These are phyloP conservation scores for Thalassoma bifasciatum DNA, from an alignment of 2,113 vertebrate genomes.

Conservation along the genomic window DNA sequence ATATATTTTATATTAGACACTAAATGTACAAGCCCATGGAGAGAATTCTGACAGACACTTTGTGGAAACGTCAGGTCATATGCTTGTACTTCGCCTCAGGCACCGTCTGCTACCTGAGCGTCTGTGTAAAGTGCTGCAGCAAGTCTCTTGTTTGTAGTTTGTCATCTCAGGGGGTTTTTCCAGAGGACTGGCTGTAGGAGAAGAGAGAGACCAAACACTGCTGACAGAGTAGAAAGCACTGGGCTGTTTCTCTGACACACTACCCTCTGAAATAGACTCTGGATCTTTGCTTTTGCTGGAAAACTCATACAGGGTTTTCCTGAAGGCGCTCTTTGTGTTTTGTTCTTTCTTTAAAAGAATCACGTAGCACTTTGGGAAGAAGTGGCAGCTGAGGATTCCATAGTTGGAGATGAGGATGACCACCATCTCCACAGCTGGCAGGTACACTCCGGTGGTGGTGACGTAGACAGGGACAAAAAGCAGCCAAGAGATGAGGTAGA, in stretches of 20 bases:
- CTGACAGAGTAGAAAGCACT: neutral
- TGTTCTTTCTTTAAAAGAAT: constrained; percentile 88
- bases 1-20: no score
- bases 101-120: neutral
- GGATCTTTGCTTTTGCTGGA: constrained; percentile 74
- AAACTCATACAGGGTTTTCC: constrained; percentile 86
- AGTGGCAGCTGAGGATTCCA: constrained; percentile 88
- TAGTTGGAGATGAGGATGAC: constrained; percentile 93
- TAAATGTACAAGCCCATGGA: no score
- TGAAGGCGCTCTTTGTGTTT: constrained; percentile 90
- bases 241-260: neutral
- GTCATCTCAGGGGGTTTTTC: neutral
- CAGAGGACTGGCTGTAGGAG: neutral
- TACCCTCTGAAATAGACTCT: neutral
- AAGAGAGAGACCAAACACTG: neutral
- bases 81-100: constrained; percentile 45
- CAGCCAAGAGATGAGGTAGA: constrained; percentile 92
- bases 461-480: constrained; percentile 89
- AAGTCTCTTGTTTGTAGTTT: neutral
- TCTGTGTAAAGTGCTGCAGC: neutral
- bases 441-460: constrained; percentile 87
- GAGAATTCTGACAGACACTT: neutral
- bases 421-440: constrained; percentile 90
- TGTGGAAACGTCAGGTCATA: constrained; percentile 7
- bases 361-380: constrained; percentile 91